phyloP scores from a whole-genome alignment of 2,888 invertebrate genomes.

The Baronia brevicornis region DNA sequence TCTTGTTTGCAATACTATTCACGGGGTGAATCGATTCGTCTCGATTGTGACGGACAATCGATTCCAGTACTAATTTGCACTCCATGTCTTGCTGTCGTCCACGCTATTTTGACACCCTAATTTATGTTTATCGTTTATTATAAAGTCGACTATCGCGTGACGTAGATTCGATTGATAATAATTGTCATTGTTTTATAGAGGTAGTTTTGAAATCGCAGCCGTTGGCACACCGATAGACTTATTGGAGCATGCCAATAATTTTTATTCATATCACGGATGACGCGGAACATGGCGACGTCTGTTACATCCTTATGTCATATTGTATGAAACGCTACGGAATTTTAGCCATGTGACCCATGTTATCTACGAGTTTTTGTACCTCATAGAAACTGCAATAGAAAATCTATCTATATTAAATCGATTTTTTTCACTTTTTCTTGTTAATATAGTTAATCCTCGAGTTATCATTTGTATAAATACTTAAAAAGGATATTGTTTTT shows the following conservation, averaged over 20 bases:
- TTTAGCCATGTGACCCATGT: background rate
- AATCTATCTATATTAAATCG: too few relatives aligned
- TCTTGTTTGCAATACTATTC: slow-evolving; percentile 46
- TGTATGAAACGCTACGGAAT: background rate
- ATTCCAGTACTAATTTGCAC: slow-evolving; percentile 40
- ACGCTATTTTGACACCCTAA: slow-evolving; percentile 37
- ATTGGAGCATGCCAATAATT: slow-evolving; percentile 65
- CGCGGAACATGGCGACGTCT: slow-evolving; percentile 26
- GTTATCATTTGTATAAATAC: too few relatives aligned
- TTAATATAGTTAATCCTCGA: too few relatives aligned
- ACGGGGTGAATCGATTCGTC: slow-evolving; percentile 61
- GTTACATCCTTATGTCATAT: slow-evolving; percentile 24
- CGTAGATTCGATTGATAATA: slow-evolving; percentile 29
- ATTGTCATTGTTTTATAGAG: slow-evolving; percentile 60
- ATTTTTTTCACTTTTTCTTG: too few relatives aligned
- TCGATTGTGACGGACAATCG: slow-evolving; percentile 49
- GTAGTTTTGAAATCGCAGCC: slow-evolving; percentile 53
- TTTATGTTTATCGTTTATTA: slow-evolving; percentile 26
- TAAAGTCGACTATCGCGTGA: slow-evolving; percentile 28
- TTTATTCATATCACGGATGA: slow-evolving; percentile 60
- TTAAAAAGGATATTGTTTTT: too few relatives aligned
- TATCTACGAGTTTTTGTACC: too few relatives aligned
- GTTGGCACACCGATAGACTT: slow-evolving; percentile 61
- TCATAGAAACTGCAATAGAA: too few relatives aligned
- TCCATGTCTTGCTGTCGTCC: slow-evolving; percentile 34